phyloP scores from a whole-genome alignment of 2,888 invertebrate species.

The Agrochola macilenta region DNA sequence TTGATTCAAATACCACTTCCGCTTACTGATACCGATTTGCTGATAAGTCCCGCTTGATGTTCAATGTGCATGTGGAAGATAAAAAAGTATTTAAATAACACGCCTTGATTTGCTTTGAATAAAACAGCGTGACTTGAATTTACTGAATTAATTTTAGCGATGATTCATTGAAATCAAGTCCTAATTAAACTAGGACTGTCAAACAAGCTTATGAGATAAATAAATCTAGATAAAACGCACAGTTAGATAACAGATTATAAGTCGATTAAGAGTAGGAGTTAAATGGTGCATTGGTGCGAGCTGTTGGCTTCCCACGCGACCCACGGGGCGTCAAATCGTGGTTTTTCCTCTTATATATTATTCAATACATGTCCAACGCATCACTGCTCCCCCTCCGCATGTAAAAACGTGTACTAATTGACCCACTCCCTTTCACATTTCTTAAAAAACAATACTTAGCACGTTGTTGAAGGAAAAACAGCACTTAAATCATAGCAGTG shows the following conservation, averaged over 20 bases:
- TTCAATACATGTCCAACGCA: constrained; percentile 85
- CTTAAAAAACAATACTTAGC: constrained; percentile 59
- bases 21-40: constrained; percentile 64
- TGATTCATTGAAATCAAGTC: neutral
- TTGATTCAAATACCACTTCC: constrained; percentile 87
- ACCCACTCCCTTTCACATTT: constrained; percentile 69
- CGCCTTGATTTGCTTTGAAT: constrained; percentile 8
- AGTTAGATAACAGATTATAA: constrained; percentile 61
- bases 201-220: constrained; percentile 29
- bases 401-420: constrained; percentile 84
- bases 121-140: neutral
- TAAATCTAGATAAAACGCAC: constrained; percentile 45
- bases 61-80: constrained; percentile 46
- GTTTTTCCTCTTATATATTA: constrained; percentile 79
- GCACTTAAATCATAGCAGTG: constrained; percentile 36
- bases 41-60: constrained; percentile 65
- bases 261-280: constrained; percentile 64
- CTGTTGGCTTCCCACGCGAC: constrained; percentile 83
- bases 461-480: constrained; percentile 46
- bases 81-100: constrained; percentile 28
- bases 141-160: constrained; percentile 3
- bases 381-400: constrained; percentile 81
- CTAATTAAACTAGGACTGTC: neutral
- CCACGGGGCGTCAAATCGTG: constrained; percentile 84
- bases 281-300: constrained; percentile 74